Percentiles rank a stretch among this genome's conserved stretches.
These are phyloP conservation scores for Batillaria attramentaria DNA, from an alignment of 1,140 invertebrate species.

Conservation along the genomic window DNA sequence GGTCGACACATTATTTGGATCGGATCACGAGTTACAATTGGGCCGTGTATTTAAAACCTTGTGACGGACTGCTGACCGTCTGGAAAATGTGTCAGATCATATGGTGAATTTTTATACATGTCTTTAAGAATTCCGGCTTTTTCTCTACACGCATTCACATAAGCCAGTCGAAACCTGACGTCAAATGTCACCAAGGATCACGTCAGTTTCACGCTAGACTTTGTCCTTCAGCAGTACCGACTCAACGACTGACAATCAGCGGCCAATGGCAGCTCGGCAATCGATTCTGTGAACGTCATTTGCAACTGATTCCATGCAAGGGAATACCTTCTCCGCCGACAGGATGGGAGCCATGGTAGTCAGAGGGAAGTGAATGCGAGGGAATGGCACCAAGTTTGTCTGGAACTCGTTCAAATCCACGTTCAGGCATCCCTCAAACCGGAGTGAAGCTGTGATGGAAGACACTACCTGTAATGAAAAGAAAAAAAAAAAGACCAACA, in stretches of 20 bases:
- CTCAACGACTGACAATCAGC: background rate
- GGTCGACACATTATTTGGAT: no score
- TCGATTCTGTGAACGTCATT: constrained; percentile 54
- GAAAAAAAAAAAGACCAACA: background rate
- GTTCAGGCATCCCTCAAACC: constrained; percentile 83
- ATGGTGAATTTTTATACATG: no score
- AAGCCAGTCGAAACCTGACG: background rate
- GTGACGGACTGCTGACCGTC: no score
- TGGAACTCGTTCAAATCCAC: constrained; percentile 82
- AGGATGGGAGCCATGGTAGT: constrained; percentile 64
- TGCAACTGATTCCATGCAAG: constrained; percentile 70
- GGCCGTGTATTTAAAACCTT: no score
- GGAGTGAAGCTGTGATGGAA: constrained; percentile 76
- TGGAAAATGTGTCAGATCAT: no score
- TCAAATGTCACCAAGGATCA: background rate
- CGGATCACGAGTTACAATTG: no score
- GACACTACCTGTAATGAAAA: constrained; percentile 71
- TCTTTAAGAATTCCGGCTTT: no score
- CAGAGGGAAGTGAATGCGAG: constrained; percentile 70
- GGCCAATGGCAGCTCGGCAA: background rate
- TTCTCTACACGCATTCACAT: background rate
- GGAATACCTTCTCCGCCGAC: constrained; percentile 48
- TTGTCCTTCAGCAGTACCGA: background rate
- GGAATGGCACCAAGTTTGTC: constrained; percentile 77
- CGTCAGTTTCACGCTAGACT: background rate